Conservation (phyloP, 2,113 vertebrate genomes). For the Xenopus borealis region DNA sequence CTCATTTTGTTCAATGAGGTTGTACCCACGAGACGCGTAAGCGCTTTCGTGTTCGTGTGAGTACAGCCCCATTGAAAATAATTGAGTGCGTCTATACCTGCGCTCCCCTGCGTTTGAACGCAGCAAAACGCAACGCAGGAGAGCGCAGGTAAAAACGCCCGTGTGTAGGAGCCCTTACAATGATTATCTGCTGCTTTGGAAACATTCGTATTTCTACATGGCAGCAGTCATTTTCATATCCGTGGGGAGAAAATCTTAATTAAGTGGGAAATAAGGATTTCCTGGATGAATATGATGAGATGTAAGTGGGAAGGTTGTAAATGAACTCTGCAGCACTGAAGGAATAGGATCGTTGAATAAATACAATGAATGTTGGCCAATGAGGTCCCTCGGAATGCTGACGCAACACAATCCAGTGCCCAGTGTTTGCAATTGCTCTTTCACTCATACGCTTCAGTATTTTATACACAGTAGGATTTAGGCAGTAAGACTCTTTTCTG, state of each 20-base stretch:
- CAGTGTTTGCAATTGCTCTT: neutral
- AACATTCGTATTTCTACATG: neutral
- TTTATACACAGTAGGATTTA: neutral
- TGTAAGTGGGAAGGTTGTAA: neutral
- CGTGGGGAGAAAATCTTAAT: neutral
- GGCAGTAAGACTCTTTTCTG: no score
- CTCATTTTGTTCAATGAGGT: no score
- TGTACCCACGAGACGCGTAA: no score
- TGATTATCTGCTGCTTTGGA: neutral
- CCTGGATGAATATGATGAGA: neutral
- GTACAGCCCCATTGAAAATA: no score
- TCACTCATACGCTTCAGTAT: neutral
- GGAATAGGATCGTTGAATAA: neutral
- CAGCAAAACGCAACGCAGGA: no score
- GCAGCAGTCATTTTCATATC: neutral
- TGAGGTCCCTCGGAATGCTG: neutral
- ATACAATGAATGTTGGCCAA: neutral
- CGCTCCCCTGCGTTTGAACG: no score
- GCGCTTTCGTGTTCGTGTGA: no score
- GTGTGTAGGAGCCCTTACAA: no score
- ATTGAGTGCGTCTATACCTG: no score
- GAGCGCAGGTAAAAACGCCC: no score
- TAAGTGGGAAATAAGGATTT: neutral
- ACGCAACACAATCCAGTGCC: neutral
- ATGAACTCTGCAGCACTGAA: neutral